Evolutionary conservation across 2,888 invertebrate genomes (phyloP), one percentile per base, ranked within the genome.

Genomic region (Ophion slaviceki): DNA sequence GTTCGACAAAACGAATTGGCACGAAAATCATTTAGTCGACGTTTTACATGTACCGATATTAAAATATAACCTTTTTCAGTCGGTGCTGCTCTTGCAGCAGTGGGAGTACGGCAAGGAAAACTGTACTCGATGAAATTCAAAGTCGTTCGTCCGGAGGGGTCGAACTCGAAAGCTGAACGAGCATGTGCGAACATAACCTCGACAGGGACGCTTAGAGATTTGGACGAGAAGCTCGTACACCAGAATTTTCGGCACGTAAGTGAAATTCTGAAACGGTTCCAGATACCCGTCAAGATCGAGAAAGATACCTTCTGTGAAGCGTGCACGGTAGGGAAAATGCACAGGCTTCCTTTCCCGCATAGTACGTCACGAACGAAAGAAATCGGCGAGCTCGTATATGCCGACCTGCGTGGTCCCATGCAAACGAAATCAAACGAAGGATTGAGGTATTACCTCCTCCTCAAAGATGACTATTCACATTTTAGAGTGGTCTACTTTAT

Each of bases 21-120:
- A 40, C 40, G 10, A 40, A 7, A 84, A 59, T 20, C 14, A 32
- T 24, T 40, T 72, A 47, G 45, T 20, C 2, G 45, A 71, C 2
- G 87, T 86, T 6, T n/a, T 75, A 2, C 76, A 68, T 24, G 77
- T 86, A n/a, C 82, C 86, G 10, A 64, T 62, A 6, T 20, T 87
- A 10, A 79, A 59, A 59, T 45, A 67, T 3, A 67, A 67, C 45
- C 24, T 6, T 67, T 45, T 20, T 67, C 45, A 67, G 67, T 67
- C 14, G 74, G 83, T 28, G 67, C 80, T 10, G 68, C 83, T n/a
- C 72, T 88, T 0, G 40, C 6, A 7, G 40, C 40, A 40, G 40
- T 40, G 40, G 40, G 40, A 40, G 40, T 40, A 8, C 40, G 40
- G 7, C 40, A 40, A 40, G 40, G 40, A 40, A 40, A 40, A 1